A percentile compares a stretch with the other conserved stretches of the same genome.
These are phyloP conservation scores for Monochamus alternatus DNA, from an alignment of 2,888 invertebrate genomes.

Conservation along the genomic window DNA sequence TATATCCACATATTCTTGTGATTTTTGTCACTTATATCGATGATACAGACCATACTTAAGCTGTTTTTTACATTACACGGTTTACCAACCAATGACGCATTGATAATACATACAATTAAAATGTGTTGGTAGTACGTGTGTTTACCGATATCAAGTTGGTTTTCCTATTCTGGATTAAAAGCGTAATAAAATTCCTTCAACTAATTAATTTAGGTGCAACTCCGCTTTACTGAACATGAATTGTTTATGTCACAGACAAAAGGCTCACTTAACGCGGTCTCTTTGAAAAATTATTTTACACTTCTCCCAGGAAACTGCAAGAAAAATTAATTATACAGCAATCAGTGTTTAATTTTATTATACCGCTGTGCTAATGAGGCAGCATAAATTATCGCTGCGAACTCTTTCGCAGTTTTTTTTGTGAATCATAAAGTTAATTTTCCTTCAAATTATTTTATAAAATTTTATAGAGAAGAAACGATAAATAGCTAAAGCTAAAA, in stretches of 20 bases:
- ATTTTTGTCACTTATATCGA: too few relatives aligned
- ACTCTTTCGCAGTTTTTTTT: not conserved
- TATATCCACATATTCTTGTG: too few relatives aligned
- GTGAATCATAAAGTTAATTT: not conserved
- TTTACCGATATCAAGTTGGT: too few relatives aligned
- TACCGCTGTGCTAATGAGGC: slow-evolving; percentile 1
- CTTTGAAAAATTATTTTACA: not conserved
- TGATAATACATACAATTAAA: too few relatives aligned
- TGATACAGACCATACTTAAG: too few relatives aligned
- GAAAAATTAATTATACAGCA: slow-evolving; percentile 1
- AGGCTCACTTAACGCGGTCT: not conserved
- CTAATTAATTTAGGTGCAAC: not conserved
- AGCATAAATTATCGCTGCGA: not conserved
- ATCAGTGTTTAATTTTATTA: not conserved
- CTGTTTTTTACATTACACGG: too few relatives aligned
- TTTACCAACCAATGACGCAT: too few relatives aligned
- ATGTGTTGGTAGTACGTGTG: too few relatives aligned
- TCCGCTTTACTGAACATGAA: not conserved
- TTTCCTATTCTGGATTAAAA: too few relatives aligned
- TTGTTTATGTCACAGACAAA: not conserved
- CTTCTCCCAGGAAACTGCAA: not conserved
- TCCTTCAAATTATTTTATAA: not conserved
- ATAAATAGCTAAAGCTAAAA: too few relatives aligned
- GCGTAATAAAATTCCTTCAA: not conserved
- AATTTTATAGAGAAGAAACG: not conserved